These are phyloP conservation scores for Papilio polytes DNA, from an alignment of 1,140 invertebrate species.

Conservation along the genomic window DNA sequence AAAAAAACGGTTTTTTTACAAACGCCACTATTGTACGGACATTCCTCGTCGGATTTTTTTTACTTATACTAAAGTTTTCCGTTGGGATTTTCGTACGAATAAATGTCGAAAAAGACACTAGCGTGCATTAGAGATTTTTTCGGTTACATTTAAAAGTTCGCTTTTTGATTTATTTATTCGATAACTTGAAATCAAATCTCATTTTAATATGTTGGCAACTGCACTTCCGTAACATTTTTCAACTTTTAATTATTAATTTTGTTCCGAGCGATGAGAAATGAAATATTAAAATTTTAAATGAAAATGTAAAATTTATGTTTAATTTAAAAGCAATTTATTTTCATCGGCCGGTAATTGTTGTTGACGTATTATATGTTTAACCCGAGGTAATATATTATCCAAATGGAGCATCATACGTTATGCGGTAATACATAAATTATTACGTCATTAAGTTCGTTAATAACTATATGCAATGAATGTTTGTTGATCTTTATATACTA, in stretches of 20 bases:
- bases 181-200: neutral
- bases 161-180: neutral
- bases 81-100: constrained; percentile 20
- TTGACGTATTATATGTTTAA: constrained; percentile 14
- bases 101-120: constrained; percentile 3
- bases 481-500: too few species aligned
- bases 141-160: neutral
- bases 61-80: neutral
- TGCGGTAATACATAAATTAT: neutral
- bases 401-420: neutral
- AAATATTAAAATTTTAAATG: constrained; percentile 9
- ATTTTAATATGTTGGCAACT: neutral
- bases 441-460: constrained; percentile 6
- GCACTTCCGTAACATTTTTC: neutral
- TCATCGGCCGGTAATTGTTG: constrained; percentile 19
- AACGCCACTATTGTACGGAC: constrained; percentile 3
- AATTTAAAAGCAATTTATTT: constrained; percentile 23
- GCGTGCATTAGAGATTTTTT: neutral
- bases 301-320: constrained; percentile 18
- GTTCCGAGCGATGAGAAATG: neutral
- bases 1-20: constrained; percentile 29
- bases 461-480: neutral
- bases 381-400: constrained; percentile 5
- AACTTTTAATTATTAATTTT: neutral
- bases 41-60: constrained; percentile 25